Conservation (phyloP, 2,888 invertebrate species). For the Seira musarum region DNA sequence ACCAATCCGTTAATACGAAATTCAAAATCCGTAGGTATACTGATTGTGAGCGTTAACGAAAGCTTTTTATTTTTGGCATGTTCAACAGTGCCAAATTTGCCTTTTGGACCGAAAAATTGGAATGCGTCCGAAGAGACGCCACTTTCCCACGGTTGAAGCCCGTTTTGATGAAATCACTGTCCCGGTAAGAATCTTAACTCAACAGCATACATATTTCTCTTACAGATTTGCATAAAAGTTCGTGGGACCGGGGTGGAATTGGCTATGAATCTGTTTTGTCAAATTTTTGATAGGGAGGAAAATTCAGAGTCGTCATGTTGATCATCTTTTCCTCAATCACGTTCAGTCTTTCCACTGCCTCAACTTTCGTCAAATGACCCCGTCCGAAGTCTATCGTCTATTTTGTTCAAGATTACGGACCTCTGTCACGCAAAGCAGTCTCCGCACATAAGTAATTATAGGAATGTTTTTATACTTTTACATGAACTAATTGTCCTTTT, state of each 20-base stretch:
- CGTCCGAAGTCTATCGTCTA: no score
- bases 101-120: constrained; percentile 40
- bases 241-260: no score
- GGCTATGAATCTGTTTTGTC: neutral
- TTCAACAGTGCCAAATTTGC: constrained; percentile 50
- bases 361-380: constrained; percentile 44
- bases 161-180: constrained; percentile 42
- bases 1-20: no score
- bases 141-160: constrained; percentile 51
- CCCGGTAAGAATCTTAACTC: constrained; percentile 33
- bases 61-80: no score
- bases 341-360: constrained; percentile 33
- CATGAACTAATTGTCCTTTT: no score
- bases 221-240: no score
- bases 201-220: neutral
- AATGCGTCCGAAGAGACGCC: constrained; percentile 41
- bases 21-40: no score
- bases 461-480: no score
- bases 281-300: constrained; percentile 25
- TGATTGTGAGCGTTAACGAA: no score
- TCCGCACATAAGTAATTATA: no score
- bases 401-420: no score
- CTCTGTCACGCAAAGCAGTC: no score
- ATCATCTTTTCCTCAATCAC: constrained; percentile 37
- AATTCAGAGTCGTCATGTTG: constrained; percentile 42